These are phyloP conservation scores for Drepanosiphum platanoidis DNA, from an alignment of 2,888 invertebrate species.

Conservation along the genomic window DNA sequence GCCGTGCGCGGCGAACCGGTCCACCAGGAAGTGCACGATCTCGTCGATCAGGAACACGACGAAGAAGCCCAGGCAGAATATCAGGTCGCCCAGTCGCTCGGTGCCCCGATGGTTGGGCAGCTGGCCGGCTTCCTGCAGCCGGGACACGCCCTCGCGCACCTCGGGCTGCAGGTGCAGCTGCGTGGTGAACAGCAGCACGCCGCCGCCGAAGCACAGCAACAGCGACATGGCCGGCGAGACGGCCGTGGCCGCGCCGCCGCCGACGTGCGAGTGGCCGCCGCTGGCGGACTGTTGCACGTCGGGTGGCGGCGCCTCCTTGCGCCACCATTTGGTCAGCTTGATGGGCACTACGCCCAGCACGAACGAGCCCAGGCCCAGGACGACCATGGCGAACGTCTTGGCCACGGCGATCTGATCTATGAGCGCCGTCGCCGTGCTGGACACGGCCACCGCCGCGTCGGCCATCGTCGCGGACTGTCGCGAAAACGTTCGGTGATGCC, in stretches of 20 bases:
- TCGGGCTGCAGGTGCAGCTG: slow-evolving; percentile 76
- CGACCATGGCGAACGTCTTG: slow-evolving; percentile 82
- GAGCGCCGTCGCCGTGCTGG: slow-evolving; percentile 12
- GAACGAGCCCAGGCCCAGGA: slow-evolving; percentile 80
- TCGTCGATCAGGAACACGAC: slow-evolving; percentile 75
- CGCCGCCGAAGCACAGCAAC: slow-evolving; percentile 75
- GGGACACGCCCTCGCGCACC: slow-evolving; percentile 72
- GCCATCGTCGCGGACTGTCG: background rate
- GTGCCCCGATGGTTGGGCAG: slow-evolving; percentile 68
- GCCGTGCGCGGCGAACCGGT: slow-evolving; percentile 66
- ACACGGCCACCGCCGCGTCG: background rate
- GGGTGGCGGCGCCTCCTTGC: slow-evolving; percentile 64
- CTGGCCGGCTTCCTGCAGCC: slow-evolving; percentile 68
- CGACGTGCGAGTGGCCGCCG: slow-evolving; percentile 63
- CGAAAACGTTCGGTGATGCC: background rate
- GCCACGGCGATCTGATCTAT: slow-evolving; percentile 71
- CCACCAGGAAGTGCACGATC: slow-evolving; percentile 71
- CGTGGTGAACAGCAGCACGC: slow-evolving; percentile 74
- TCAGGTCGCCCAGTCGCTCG: slow-evolving; percentile 71
- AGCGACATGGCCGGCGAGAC: slow-evolving; percentile 70
- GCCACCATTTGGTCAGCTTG: slow-evolving; percentile 74
- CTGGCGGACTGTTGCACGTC: slow-evolving; percentile 53
- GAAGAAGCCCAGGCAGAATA: slow-evolving; percentile 75
- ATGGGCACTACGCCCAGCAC: slow-evolving; percentile 80
- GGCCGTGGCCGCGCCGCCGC: slow-evolving; percentile 55